Percentiles rank a stretch among this genome's conserved stretches.
phyloP scores from a whole-genome alignment of 2,888 invertebrate species.

The Tiliacea aurago region DNA sequence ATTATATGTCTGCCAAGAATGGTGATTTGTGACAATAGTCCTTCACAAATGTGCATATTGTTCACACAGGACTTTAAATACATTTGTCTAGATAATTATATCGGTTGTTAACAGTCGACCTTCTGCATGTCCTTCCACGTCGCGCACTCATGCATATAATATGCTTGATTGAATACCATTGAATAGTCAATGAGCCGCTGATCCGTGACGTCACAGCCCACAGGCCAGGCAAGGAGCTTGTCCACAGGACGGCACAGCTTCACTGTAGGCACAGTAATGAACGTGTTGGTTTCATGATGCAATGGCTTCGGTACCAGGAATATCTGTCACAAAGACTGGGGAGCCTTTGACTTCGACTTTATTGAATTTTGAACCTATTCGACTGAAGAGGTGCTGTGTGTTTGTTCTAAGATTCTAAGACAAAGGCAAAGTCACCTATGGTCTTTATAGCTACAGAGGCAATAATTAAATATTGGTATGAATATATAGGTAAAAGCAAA shows the following conservation, averaged over 20 bases:
- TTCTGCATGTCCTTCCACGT: constrained; percentile 13
- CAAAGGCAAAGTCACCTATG: not conserved
- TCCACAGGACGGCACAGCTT: not conserved
- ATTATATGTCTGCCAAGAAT: not conserved
- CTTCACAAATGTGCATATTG: not conserved
- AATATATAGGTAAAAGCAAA: no score
- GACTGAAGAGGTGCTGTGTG: not conserved
- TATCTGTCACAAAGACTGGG: not conserved
- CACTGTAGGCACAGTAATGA: not conserved
- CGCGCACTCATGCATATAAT: constrained; percentile 18
- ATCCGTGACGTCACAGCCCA: constrained; percentile 29
- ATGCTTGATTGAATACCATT: constrained; percentile 49
- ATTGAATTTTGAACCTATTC: constrained; percentile 12
- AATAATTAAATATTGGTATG: not conserved
- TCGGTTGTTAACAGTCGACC: not conserved
- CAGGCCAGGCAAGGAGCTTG: constrained; percentile 2
- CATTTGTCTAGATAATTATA: no score
- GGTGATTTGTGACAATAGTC: not conserved
- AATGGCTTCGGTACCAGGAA: not conserved
- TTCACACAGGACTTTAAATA: not conserved
- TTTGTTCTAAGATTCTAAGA: not conserved
- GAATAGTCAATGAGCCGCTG: constrained; percentile 55
- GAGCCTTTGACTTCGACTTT: constrained; percentile 5
- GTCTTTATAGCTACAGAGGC: not conserved
- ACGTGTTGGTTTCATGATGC: constrained; percentile 9